phyloP scores from a whole-genome alignment of 37 sponge, comb jelly and placozoan species.

The Bolinopsis microptera region DNA sequence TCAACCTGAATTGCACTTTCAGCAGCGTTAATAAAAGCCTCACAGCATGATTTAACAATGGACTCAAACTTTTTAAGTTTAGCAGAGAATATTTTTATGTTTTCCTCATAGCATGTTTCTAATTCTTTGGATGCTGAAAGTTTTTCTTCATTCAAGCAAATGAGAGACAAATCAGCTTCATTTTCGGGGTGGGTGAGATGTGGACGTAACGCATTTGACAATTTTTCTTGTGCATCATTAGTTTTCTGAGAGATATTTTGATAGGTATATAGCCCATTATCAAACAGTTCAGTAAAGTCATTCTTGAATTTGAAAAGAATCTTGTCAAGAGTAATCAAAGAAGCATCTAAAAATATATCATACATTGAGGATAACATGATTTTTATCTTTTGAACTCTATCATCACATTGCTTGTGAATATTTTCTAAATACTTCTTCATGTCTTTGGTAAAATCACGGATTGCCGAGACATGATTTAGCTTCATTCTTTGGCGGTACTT shows the following conservation, averaged over 20 bases:
- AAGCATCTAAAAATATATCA: background rate
- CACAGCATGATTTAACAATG: background rate
- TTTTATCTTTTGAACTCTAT: background rate
- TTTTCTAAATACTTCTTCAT: background rate
- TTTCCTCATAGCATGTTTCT: background rate
- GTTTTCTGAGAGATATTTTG: background rate
- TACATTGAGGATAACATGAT: background rate
- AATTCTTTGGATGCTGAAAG: background rate
- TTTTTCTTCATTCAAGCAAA: background rate
- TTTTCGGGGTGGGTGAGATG: background rate
- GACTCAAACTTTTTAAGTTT: background rate
- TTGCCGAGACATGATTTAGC: background rate
- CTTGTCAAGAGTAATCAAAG: background rate
- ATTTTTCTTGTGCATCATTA: background rate
- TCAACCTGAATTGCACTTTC: background rate
- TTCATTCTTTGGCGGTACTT: slow-evolving; percentile 5
- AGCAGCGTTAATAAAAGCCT: background rate
- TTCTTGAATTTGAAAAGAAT: background rate
- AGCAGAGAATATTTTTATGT: background rate
- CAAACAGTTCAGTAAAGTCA: background rate
- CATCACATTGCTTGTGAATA: background rate
- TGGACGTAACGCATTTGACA: background rate
- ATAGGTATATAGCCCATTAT: background rate
- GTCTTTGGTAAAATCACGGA: background rate
- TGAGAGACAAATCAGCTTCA: background rate